Percentiles rank a stretch among this genome's conserved stretches.
Conservation (phyloP, 92 coral and sea anemone genomes). For the Meandrina meandrites region DNA sequence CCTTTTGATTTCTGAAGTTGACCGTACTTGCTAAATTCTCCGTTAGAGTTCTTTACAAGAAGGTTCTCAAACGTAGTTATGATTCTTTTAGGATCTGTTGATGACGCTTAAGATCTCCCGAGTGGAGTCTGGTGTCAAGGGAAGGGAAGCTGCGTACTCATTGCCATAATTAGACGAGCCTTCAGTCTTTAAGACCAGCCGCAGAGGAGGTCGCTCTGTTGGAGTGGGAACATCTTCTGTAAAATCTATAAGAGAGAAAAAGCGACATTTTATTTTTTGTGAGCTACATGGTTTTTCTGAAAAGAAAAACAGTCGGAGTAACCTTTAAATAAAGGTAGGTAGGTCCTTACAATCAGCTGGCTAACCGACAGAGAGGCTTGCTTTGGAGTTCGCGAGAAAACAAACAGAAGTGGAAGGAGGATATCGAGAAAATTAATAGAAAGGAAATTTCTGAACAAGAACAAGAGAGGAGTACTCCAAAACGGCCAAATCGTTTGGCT, state of each 20-base stretch:
- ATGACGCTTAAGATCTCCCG: constrained; percentile 57
- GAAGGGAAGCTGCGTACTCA: constrained; percentile 39
- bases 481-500: neutral
- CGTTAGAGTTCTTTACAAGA: neutral
- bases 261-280: no score
- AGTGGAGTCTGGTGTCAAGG: constrained; percentile 67
- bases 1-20: neutral
- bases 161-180: constrained; percentile 27
- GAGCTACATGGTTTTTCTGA: neutral
- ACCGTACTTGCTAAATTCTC: neutral
- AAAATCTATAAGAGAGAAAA: constrained; percentile 9
- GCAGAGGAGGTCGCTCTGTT: constrained; percentile 38
- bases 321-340: no score
- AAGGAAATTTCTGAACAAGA: neutral
- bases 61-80: neutral
- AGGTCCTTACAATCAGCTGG: no score
- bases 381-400: neutral
- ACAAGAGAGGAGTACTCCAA: neutral
- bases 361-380: no score
- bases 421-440: neutral
- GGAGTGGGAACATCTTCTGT: constrained; percentile 18
- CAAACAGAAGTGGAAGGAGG: neutral
- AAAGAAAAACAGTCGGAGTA: no score
- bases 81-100: neutral
- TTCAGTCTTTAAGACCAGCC: constrained; percentile 44